Base-by-base conservation (phyloP, 2,797 vertebrate genomes). In the Todus mexicanus region DNA sequence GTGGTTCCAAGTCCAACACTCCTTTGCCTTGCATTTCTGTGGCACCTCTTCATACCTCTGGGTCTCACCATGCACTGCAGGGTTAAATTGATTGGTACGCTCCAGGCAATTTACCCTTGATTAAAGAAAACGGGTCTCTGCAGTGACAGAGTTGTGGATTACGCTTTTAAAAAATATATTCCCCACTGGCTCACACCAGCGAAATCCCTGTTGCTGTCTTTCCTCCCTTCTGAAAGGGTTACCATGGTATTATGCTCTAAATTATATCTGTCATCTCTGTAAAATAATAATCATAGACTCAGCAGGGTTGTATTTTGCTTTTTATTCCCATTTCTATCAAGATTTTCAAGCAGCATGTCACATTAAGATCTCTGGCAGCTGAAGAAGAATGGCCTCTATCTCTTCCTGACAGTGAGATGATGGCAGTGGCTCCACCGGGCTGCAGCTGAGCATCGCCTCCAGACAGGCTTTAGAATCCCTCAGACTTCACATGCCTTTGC, bases 381-480 rank as follows among this genome's bases (percentile, higher is more conserved):
- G 65, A 29, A 45, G 42, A 69, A 15, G 63, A 64, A 6, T 0
- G 1, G 27, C 38, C 11, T 47, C 54, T 22, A 2, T 65, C 79
- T 33, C 70, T 31, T 65, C 33, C 65, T 31, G 60, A 31, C 33
- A 21, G 65, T 4, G 9, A 45, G 42, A 19, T 26, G 47, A 27
- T 9, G 15, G 60, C 18, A 9, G 70, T 12, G 35, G 43, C 48
- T 68, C 20, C 0, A 5, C 14, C 0, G 1, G 15, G 13, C 43
- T 61, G 45, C 48, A 31, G 29, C 37, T 45, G 25, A 15, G 12
- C n/a, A 70, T 31, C 1, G 2, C 29, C 51, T 60, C 31, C 11
- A 1, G 5, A 2, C 0, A 1, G 27, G 51, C 29, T 45, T 47
- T 13, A 20, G 61, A 1, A 1, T 15, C 70, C 1, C 0, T 25